A percentile compares a stretch with the other conserved stretches of the same genome.
Evolutionary conservation across 2,113 vertebrate species (phyloP).

Genomic region (Peromyscus leucopus): DNA sequence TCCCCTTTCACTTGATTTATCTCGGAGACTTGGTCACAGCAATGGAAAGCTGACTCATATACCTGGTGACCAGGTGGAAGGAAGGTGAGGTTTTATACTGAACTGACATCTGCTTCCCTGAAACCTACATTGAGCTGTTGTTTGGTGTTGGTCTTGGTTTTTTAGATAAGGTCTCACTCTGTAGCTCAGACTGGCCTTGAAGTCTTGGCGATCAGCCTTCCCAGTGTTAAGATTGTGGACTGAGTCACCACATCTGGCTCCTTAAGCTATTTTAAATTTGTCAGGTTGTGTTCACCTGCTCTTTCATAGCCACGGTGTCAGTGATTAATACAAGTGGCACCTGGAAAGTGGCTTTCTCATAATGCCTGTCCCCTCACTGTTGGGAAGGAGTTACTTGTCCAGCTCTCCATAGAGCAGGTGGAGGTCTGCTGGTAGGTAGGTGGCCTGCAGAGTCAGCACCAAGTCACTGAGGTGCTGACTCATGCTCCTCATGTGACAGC

Average conservation of each 20-base stretch:
- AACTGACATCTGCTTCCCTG: conserved; percentile 14
- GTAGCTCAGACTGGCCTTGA: not conserved
- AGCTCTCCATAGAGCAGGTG: not conserved
- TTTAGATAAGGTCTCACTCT: not conserved
- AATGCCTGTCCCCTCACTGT: not conserved
- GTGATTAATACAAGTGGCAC: not conserved
- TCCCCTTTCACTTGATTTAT: not conserved
- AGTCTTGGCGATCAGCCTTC: not conserved
- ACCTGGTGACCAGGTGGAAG: not conserved
- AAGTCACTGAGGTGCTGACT: not conserved
- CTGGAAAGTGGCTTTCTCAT: not conserved
- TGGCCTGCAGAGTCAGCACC: not conserved
- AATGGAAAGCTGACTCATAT: not conserved
- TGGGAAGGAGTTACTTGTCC: not conserved
- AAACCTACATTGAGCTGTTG: not conserved
- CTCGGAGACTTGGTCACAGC: not conserved
- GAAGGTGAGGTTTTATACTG: not conserved
- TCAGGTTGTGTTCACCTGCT: not conserved
- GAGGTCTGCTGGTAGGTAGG: not conserved
- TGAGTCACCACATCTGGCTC: too few species aligned
- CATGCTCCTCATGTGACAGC: not conserved
- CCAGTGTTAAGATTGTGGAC: not conserved
- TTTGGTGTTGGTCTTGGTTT: not conserved
- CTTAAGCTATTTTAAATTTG: not conserved
- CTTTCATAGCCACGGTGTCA: not conserved